phyloP scores from a whole-genome alignment of 2,113 vertebrate genomes.

The Stigmatopora nigra region DNA sequence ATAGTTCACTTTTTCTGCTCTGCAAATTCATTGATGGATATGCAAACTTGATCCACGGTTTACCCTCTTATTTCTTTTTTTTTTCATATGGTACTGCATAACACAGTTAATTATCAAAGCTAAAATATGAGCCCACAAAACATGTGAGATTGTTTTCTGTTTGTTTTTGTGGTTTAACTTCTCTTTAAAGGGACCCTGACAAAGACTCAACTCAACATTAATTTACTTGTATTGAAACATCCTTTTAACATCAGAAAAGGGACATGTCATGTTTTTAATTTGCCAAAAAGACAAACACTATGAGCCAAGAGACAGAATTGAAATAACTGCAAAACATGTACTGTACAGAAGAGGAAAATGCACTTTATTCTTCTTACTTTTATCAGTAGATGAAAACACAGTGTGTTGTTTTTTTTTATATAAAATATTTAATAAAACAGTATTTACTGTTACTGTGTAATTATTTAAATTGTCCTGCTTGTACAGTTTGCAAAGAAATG shows the following conservation, averaged over 20 bases:
- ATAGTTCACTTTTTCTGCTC: neutral
- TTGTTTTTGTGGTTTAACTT: neutral
- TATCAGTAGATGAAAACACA: constrained; percentile 40
- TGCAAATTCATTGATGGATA: neutral
- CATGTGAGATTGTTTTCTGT: neutral
- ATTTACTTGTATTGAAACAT: constrained; percentile 32
- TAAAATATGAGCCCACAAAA: neutral
- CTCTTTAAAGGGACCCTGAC: constrained; percentile 11
- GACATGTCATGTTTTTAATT: constrained; percentile 13
- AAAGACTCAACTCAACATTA: constrained; percentile 21
- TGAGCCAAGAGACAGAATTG: constrained; percentile 15
- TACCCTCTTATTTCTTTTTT: neutral
- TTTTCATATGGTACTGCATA: neutral
- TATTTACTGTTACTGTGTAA: constrained; percentile 13
- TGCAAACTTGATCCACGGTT: neutral
- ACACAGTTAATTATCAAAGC: neutral
- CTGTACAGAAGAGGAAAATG: constrained; percentile 38
- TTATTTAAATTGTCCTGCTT: constrained; percentile 18
- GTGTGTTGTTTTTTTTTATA: constrained; percentile 57
- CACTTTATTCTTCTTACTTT: constrained; percentile 53
- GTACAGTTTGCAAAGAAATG: constrained; percentile 4
- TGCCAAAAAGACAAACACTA: neutral
- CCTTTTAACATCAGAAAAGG: constrained; percentile 36
- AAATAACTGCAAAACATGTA: constrained; percentile 26
- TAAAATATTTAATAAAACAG: constrained; percentile 50